Conservation (phyloP, 2,113 vertebrate genomes). For the Rhizomys pruinosus region DNA sequence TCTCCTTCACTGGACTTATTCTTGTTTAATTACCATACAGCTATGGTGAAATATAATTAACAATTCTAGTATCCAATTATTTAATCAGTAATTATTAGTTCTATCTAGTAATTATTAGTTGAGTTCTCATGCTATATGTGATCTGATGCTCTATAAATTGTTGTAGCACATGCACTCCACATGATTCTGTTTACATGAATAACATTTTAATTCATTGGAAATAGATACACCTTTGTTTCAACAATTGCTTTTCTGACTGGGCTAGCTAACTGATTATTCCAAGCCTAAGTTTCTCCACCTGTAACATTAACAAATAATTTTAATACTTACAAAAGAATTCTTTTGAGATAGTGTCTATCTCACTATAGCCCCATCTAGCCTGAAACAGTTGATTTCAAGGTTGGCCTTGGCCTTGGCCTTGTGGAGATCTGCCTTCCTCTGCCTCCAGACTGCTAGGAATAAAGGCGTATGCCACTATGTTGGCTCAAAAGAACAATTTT, state of each 20-base stretch:
- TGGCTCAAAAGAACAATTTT: neutral
- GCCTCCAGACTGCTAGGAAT: too few species aligned
- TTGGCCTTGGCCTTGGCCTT: too few species aligned
- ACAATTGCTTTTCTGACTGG: neutral
- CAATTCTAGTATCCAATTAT: conserved; percentile 70
- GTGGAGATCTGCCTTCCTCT: too few species aligned
- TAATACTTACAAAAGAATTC: neutral
- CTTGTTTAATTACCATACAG: conserved; percentile 65
- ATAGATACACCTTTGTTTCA: conserved; percentile 42
- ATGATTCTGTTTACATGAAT: conserved; percentile 40
- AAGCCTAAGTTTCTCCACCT: conserved; percentile 9
- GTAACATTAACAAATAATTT: neutral
- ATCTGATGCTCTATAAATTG: conserved; percentile 57
- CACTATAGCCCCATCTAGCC: too few species aligned
- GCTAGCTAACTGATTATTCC: neutral
- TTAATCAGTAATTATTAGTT: conserved; percentile 77
- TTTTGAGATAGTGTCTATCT: neutral
- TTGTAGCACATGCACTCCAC: conserved; percentile 34
- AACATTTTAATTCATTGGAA: conserved; percentile 60
- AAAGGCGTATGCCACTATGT: too few species aligned
- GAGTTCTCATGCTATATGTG: conserved; percentile 27
- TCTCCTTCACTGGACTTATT: neutral
- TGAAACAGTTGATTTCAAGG: too few species aligned
- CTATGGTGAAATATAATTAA: conserved; percentile 64
- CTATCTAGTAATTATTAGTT: conserved; percentile 68